Conservation (phyloP, 1,140 invertebrate genomes). For the Pachypsylla venusta region DNA sequence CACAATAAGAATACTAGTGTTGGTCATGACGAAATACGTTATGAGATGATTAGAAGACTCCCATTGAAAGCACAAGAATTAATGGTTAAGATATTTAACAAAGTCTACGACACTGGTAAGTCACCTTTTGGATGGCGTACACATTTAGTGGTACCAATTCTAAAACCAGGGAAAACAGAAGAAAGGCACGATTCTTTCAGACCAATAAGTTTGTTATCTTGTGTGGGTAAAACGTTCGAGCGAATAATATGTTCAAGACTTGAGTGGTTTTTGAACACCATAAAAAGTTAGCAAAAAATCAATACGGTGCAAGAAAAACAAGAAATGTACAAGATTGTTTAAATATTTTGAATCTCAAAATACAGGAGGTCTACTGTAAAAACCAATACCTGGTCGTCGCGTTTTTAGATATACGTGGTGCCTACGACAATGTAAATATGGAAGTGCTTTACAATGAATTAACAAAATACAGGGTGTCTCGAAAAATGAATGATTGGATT, state of each 20-base stretch:
- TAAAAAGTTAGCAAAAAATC: not conserved
- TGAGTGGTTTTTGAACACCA: not conserved
- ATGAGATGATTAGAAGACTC: not conserved
- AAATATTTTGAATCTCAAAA: too few species aligned
- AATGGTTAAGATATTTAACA: not conserved
- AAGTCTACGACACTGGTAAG: not conserved
- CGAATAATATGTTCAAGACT: not conserved
- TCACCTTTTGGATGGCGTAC: not conserved
- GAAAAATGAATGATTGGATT: not conserved
- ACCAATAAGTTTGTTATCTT: not conserved
- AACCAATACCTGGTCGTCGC: too few species aligned
- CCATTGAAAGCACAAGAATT: not conserved
- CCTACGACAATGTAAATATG: not conserved
- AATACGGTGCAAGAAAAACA: not conserved
- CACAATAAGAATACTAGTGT: not conserved
- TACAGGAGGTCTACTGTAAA: not conserved
- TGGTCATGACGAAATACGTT: not conserved
- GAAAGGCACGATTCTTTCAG: not conserved
- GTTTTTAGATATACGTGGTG: not conserved
- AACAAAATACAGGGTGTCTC: not conserved
- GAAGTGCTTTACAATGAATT: not conserved
- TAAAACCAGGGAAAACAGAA: not conserved
- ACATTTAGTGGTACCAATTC: not conserved
- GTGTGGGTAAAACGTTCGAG: not conserved
- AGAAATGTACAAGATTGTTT: not conserved